A percentile compares a stretch with the other conserved stretches of the same genome.
These are phyloP conservation scores for Harpegnathos saltator DNA, from an alignment of 1,140 invertebrate genomes.

Conservation along the genomic window DNA sequence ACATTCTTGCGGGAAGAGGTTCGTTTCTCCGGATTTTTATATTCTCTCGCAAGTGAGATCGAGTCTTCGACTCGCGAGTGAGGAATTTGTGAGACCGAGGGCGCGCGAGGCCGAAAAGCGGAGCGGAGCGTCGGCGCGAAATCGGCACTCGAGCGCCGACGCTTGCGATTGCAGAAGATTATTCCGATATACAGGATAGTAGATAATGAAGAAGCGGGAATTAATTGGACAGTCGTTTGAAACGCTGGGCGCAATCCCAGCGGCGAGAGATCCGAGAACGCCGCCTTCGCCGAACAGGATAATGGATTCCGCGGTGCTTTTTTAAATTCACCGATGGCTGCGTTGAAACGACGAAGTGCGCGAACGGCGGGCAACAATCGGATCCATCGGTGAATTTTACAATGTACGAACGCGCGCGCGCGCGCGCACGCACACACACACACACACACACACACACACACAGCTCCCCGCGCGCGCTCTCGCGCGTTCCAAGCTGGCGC, in stretches of 20 bases:
- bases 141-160: slow-evolving; percentile 9
- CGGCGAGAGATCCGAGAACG: slow-evolving; percentile 9
- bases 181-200: slow-evolving; percentile 28
- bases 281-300: slow-evolving; percentile 30
- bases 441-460: not conserved
- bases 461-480: not conserved
- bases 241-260: slow-evolving; percentile 4
- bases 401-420: too few species aligned
- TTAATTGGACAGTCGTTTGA: slow-evolving; percentile 43
- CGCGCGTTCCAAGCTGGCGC: slow-evolving; percentile 42
- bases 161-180: slow-evolving; percentile 13
- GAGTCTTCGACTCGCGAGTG: too few species aligned
- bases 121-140: not conserved
- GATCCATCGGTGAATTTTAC: slow-evolving; percentile 51
- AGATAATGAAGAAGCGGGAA: slow-evolving; percentile 24
- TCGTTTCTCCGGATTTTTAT: too few species aligned
- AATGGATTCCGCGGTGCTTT: slow-evolving; percentile 25
- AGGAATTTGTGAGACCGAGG: not conserved
- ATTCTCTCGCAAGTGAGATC: too few species aligned
- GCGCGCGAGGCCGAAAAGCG: not conserved
- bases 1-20: too few species aligned
- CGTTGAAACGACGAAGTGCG: slow-evolving; percentile 1
- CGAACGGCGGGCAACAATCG: slow-evolving; percentile 22
- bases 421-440: not conserved
- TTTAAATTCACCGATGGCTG: slow-evolving; percentile 22